Evolutionary conservation across 2,888 invertebrate genomes (phyloP), one percentile per base, ranked within the genome.

Genomic region (Mechanitis mazaeus): DNA sequence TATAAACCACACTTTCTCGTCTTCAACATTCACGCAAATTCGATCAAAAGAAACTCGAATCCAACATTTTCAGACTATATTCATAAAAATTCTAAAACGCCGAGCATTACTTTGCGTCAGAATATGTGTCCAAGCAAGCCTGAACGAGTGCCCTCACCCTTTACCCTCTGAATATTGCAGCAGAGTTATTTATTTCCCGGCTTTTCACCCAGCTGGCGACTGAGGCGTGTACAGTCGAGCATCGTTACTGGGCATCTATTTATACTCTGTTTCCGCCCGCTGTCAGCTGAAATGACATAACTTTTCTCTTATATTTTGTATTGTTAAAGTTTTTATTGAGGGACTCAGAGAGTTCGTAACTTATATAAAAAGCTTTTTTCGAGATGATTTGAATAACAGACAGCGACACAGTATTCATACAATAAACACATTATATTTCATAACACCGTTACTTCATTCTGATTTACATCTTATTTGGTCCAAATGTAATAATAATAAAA

Each of bases 61-160:
- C 28, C 28, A 50, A 50, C 11, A 31, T 50, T 50, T 31, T 50
- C 50, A 50, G 28, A 50, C 31, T 50, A 11, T 50, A 50, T 50
- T 31, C 50, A 50, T 50, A 11, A 7, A 7, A 31, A 9, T 31
- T 31, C 7, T 31, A 50, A 50, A 50, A 28, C 31, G 28, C 9
- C 28, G 31, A 50, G 50, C 1, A 5, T 31, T 28, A 31, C 7
- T 31, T 31, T 56, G 31, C 35, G 53, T 45, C 20, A 42, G 45
- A 56, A 57, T 54, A 20, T 35, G 45, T 38, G 45, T 20, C 57
- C 59, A 60, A 38, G 57, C 54, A 42, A 54, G 53, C 63, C 57
- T 60, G 42, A 63, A 63, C 63, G 56, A 63, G 63, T 57, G 55
- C 55, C 55, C 50, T 57, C 45, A 54, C 59, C 54, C 56, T 63